Base-by-base conservation (phyloP, 2,888 invertebrate species). In the Heliconius ethilla region DNA sequence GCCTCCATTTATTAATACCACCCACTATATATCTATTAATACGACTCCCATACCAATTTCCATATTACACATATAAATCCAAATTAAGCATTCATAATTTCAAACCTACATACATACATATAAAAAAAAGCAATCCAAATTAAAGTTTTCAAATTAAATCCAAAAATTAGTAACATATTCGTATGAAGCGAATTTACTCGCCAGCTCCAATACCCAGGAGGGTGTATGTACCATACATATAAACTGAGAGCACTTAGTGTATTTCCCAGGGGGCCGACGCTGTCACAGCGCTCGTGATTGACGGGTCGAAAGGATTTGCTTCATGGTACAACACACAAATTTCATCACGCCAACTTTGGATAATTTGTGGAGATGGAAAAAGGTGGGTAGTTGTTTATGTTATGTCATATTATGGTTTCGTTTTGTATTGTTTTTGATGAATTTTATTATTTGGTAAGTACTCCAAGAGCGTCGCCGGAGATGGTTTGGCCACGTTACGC, bases 171-270 rank as follows among this genome's bases (percentile, higher is more conserved):
- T 76, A 10, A 63, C 65, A 69, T 37, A 33, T 33, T 33, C 33
- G 33, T 33, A 27, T 62, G 75, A 84, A 82, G 84, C 81, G 80
- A 82, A 86, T 86, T 84, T 83, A 81, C 77, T 82, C 79, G 77
- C 37, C 81, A 75, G 80, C 63, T 77, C 51, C 84, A 86, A 86
- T 86, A 84, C 81, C 84, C 82, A 65, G 66, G 82, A 83, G 79
- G 51, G 77, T 77, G 76, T 78, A 70, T 79, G 81, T 83, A 7
- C 51, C 51, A 51, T 51, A 81, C 82, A 82, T 83, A 81, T 82
- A 82, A 80, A 80, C 80, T 82, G 81, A 82, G 83, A 86, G 86
- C 87, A 87, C 87, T 87, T 84, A 83, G 82, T 79, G 84, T 85
- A 87, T 87, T 87, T 87, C 87, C 87, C 87, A 74, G 65, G 84